These are phyloP conservation scores for Xestia sexstrigata DNA, from an alignment of 2,888 invertebrate genomes.

Conservation along the genomic window DNA sequence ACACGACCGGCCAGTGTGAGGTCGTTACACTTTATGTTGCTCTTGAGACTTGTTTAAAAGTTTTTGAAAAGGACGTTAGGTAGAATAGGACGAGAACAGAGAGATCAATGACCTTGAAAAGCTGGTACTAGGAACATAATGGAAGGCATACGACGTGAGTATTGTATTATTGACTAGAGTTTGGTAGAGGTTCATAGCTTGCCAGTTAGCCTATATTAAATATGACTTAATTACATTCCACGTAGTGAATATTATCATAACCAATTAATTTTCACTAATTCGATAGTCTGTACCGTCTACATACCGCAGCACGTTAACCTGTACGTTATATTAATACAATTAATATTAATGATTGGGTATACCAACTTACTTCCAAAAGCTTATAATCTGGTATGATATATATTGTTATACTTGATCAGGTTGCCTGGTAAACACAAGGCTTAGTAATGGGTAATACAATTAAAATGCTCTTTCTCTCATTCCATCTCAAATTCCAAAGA, in stretches of 20 bases:
- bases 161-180: neutral
- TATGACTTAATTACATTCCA: neutral
- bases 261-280: slow-evolving; percentile 12
- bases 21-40: slow-evolving; percentile 19
- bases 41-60: slow-evolving; percentile 14
- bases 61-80: slow-evolving; percentile 23
- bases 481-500: neutral
- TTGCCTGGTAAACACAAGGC: neutral
- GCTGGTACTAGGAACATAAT: neutral
- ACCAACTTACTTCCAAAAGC: neutral
- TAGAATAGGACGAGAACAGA: neutral
- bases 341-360: slow-evolving; percentile 8
- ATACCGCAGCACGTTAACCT: neutral
- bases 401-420: too few relatives aligned
- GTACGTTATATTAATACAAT: slow-evolving; percentile 8
- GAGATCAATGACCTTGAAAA: neutral
- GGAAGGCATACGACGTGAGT: neutral
- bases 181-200: neutral
- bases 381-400: too few relatives aligned
- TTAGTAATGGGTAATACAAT: slow-evolving; percentile 3
- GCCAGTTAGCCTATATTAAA: neutral
- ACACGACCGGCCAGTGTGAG: slow-evolving; percentile 5
- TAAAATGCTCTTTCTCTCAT: neutral
- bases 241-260: neutral
- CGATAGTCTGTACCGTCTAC: neutral